Conservation (phyloP, 2,797 vertebrate genomes). For the Sternotherus odoratus region DNA sequence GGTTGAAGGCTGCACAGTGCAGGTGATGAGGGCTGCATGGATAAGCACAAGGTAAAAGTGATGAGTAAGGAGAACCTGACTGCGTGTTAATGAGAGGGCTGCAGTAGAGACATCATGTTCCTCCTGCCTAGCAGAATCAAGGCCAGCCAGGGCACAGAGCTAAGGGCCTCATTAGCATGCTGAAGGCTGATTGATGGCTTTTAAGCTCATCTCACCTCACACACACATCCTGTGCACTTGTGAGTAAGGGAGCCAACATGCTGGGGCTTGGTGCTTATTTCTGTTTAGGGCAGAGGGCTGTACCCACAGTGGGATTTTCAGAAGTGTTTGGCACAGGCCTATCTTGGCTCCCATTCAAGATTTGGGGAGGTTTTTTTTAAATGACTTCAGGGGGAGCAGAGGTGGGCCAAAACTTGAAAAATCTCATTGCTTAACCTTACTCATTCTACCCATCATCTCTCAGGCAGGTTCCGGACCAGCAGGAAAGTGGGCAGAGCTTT, state of each 20-base stretch:
- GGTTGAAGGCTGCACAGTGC: not conserved
- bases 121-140: not conserved
- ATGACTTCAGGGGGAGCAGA: not conserved
- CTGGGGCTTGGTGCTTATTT: not conserved
- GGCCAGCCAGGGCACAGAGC: not conserved
- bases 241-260: not conserved
- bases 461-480: not conserved
- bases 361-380: not conserved
- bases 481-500: not conserved
- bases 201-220: not conserved
- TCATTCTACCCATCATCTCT: not conserved
- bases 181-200: not conserved
- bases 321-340: not conserved
- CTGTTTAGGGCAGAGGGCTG: not conserved
- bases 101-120: not conserved
- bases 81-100: not conserved
- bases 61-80: fast-evolving
- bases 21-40: fast-evolving
- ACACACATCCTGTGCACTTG: not conserved
- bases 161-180: fast-evolving
- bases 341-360: not conserved
- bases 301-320: not conserved
- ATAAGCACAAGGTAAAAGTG: fast-evolving
- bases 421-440: not conserved
- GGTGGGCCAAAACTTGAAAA: not conserved